Evolutionary conservation across 1,140 invertebrate genomes (phyloP).

Genomic region (Drosophila fuyamai): DNA sequence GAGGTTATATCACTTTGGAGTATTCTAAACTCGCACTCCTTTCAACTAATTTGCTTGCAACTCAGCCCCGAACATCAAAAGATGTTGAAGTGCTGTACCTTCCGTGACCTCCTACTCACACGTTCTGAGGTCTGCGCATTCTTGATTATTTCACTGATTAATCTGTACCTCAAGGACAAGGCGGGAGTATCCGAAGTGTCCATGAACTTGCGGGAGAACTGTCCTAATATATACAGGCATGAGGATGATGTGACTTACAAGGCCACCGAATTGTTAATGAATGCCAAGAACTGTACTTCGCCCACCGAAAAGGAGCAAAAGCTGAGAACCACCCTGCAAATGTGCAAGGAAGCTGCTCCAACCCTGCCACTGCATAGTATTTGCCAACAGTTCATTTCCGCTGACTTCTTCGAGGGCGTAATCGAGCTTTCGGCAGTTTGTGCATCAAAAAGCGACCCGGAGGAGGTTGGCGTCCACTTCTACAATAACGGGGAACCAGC

Average conservation of each 20-base stretch:
- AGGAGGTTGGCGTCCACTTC: constrained; percentile 94
- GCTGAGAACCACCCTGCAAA: constrained; percentile 91
- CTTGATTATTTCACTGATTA: constrained; percentile 91
- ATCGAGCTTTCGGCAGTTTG: constrained; percentile 94
- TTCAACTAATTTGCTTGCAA: constrained; percentile 92
- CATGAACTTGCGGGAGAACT: constrained; percentile 93
- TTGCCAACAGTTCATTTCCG: constrained; percentile 87
- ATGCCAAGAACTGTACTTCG: constrained; percentile 90
- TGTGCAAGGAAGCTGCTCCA: constrained; percentile 89
- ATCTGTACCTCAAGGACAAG: constrained; percentile 96
- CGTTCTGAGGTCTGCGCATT: constrained; percentile 92
- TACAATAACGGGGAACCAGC: constrained; percentile 93
- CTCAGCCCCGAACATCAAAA: constrained; percentile 87
- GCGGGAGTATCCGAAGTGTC: constrained; percentile 97
- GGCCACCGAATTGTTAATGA: constrained; percentile 95
- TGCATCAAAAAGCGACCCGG: constrained; percentile 94
- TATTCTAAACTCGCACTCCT: constrained; percentile 96
- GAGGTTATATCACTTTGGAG: constrained; percentile 98
- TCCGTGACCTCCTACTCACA: constrained; percentile 93
- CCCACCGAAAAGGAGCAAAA: constrained; percentile 90
- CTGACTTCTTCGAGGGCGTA: constrained; percentile 94
- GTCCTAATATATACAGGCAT: constrained; percentile 96
- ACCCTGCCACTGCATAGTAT: constrained; percentile 80
- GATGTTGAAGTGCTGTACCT: constrained; percentile 87
- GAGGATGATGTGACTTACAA: constrained; percentile 98